Evolutionary conservation across 1,140 invertebrate species (phyloP), one percentile per base, ranked within the genome.

Genomic region (Drosophila mauritiana): DNA sequence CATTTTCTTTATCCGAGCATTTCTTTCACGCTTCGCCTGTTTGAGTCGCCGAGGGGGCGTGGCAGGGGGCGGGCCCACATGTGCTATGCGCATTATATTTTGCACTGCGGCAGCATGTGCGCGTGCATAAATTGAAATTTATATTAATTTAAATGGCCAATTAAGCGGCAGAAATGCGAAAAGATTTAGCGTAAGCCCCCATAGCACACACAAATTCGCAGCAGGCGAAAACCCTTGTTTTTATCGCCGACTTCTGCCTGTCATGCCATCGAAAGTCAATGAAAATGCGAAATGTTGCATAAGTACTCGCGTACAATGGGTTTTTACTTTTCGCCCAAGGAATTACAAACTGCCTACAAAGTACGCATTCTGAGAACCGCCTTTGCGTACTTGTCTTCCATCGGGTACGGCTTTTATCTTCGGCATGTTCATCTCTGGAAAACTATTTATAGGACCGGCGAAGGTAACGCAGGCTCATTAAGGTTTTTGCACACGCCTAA

Each of bases 101-200:
- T 83, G 83, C 79, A 88, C 77, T 75, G 68, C 78, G 15, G 22
- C 37, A 45, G 48, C 53, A 11, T 73, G 45, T 51, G 37, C 53
- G 59, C 46, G 43, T 59, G 40, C 48, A 48, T 57, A 88, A 88
- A 82, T 88, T 83, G 83, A 83, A 88, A 79, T 86, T 86, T 86
- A 88, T 88, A 86, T 86, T 86, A 86, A 86, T 86, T 86, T 86
- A 86, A 86, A 86, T 83, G 84, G 67, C 51, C 83, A 88, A 79
- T 88, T 86, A 88, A 79, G 75, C 80, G 70, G 62, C 75, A 83
- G 70, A 55, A 65, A 67, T 83, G 79, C 65, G 56, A 76, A 79
- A 83, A 88, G 65, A 59, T 86, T 88, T 77, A 79, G 70, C 58
- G 34, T 48, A 64, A 86, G 74, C 74, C 72, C 52, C 54, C 46